Evolutionary conservation across 2,113 vertebrate species (phyloP).

Genomic region (Bettongia penicillata): DNA sequence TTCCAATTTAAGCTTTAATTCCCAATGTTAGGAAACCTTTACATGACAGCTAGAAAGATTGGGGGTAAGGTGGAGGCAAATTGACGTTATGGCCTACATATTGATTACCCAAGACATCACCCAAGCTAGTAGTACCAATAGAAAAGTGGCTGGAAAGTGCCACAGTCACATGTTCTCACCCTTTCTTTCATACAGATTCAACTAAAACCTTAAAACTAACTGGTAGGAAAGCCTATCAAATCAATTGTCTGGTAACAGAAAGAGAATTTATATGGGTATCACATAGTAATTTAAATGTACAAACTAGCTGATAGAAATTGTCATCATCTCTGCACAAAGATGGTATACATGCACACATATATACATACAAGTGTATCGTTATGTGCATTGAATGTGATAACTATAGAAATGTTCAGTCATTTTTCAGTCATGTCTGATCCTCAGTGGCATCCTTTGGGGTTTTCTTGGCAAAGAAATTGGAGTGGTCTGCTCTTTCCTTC

Average conservation of each 20-base stretch:
- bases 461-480: not conserved
- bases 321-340: not conserved
- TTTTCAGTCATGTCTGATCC: not conserved
- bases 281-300: not conserved
- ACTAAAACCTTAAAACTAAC: conserved; percentile 37
- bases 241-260: not conserved
- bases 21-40: not conserved
- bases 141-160: not conserved
- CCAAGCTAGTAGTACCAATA: conserved; percentile 20
- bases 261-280: not conserved
- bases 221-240: not conserved
- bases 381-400: not conserved
- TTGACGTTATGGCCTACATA: conserved; percentile 44
- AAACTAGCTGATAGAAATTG: not conserved
- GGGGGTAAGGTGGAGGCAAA: not conserved
- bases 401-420: not conserved
- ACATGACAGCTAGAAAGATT: not conserved
- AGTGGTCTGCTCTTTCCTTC: not conserved
- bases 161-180: not conserved
- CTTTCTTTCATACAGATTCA: conserved; percentile 9
- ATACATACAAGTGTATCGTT: not conserved
- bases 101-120: conserved; percentile 15
- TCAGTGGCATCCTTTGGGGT: not conserved
- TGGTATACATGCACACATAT: not conserved
- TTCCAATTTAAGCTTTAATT: conserved; percentile 3